Evolutionary conservation across 2,888 invertebrate genomes (phyloP), one percentile per base, ranked within the genome.

Genomic region (Galerucella nymphaeae): DNA sequence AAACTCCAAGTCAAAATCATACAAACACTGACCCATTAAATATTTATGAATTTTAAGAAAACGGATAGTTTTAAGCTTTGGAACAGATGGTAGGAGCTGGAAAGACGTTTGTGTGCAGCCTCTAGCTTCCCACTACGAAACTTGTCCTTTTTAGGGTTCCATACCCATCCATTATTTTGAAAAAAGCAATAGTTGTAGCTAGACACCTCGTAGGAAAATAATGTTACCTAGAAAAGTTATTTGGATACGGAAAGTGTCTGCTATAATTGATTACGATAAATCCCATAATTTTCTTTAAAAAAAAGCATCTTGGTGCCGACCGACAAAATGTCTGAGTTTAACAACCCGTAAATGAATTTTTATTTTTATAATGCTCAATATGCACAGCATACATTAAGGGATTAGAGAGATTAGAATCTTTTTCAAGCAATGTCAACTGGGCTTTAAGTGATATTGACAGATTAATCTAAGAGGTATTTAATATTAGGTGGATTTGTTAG

Each of bases 221-320:
- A 13, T 42, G 42, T 1, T 11, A 42, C 3, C 10, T 42, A 11
- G 2, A 2, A 13, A 42, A 13, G 4, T 2, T 45, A 11, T 14
- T 5, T 45, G 3, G 14, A 13, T 45, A 13, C 14, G 45, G 45
- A 14, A 45, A 14, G 45, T 45, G 45, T 13, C 45, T 45, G 13
- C 62, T 23, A 58, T 67, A 71, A 71, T 71, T 75, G 70, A 71
- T 73, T 71, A 66, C 66, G 53, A 67, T 73, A 72, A 73, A 69
- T 75, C 64, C 48, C 62, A 45, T 66, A 20, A 48, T 45, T 18
- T 53, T 50, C 14, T 50, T n/a, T 16, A 8, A 6, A 14, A n/a
- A n/a, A 13, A 2, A 48, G 50, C 53, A 59, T 64, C 59, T 72
- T 66, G 55, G 59, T 57, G 23, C 57, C 55, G 58, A 67, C 72